A percentile compares a stretch with the other conserved stretches of the same genome.
These are phyloP conservation scores for Gonocerus acuteangulatus DNA, from an alignment of 2,888 invertebrate species.

Conservation along the genomic window DNA sequence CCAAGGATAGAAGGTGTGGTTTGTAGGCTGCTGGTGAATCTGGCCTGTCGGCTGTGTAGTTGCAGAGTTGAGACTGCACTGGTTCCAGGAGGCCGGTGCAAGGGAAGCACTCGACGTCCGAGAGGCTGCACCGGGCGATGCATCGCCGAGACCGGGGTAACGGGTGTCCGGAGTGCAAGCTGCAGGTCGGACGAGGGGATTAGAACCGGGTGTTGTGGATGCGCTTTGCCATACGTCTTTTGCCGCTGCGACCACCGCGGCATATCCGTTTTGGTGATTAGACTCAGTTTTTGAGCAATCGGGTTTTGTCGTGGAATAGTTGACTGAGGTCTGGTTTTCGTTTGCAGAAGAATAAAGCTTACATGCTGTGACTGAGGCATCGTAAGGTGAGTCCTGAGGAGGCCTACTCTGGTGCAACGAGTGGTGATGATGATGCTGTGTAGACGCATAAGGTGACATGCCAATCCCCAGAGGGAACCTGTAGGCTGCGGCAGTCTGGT, in stretches of 20 bases:
- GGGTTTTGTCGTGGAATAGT: constrained; percentile 40
- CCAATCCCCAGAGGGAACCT: constrained; percentile 80
- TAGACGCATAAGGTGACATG: constrained; percentile 72
- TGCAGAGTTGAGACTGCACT: constrained; percentile 75
- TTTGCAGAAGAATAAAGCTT: constrained; percentile 63
- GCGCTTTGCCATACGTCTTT: constrained; percentile 61
- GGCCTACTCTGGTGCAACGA: constrained; percentile 65
- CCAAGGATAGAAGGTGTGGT: constrained; percentile 95
- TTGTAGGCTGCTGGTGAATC: constrained; percentile 77
- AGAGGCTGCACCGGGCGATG: constrained; percentile 64
- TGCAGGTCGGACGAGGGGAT: constrained; percentile 62
- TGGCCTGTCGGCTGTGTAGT: constrained; percentile 63
- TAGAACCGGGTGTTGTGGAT: constrained; percentile 56
- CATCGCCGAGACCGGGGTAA: constrained; percentile 65
- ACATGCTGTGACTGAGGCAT: constrained; percentile 80
- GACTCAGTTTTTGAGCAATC: constrained; percentile 40
- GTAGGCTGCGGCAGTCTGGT: constrained; percentile 62
- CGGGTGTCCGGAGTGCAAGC: constrained; percentile 85
- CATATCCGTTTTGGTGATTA: constrained; percentile 55
- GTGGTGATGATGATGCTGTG: constrained; percentile 64
- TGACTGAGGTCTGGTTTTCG: constrained; percentile 42
- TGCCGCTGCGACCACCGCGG: constrained; percentile 58
- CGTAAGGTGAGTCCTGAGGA: constrained; percentile 86
- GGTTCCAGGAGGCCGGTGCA: constrained; percentile 66
- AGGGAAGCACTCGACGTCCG: constrained; percentile 44